Conservation (phyloP, 2,888 invertebrate genomes). For the Iselma pallidipennis region DNA sequence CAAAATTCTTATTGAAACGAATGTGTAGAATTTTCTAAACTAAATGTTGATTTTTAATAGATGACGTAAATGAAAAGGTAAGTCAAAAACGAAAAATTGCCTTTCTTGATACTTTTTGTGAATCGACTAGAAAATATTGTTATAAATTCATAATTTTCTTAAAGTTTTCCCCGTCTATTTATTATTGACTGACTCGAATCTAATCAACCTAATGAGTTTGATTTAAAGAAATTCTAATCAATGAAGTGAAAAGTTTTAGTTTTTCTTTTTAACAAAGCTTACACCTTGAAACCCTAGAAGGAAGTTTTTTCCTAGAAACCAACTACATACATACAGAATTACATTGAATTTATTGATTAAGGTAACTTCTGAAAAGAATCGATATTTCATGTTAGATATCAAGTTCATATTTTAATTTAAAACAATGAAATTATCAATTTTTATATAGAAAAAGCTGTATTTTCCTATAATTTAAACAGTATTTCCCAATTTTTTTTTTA, state of each 20-base stretch:
- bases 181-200: too few species aligned
- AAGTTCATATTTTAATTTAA: not conserved
- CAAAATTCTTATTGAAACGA: slow-evolving; percentile 24
- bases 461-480: too few species aligned
- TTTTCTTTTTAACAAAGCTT: not conserved
- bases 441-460: too few species aligned
- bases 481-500: too few species aligned
- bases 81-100: slow-evolving; percentile 8
- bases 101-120: too few species aligned
- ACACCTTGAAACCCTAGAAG: not conserved
- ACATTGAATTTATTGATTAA: not conserved
- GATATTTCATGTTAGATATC: not conserved
- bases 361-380: not conserved
- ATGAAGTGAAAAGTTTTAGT: not conserved
- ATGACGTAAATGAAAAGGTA: slow-evolving; percentile 42
- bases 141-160: too few species aligned
- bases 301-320: not conserved
- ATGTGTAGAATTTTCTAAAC: too few species aligned
- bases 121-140: too few species aligned
- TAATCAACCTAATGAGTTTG: not conserved
- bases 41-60: slow-evolving; percentile 37
- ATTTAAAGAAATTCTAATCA: not conserved
- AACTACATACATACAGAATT: too few species aligned
- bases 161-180: too few species aligned
- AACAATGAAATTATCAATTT: too few species aligned